Conservation (phyloP, 1,140 invertebrate genomes). For the Brachionus angularis region DNA sequence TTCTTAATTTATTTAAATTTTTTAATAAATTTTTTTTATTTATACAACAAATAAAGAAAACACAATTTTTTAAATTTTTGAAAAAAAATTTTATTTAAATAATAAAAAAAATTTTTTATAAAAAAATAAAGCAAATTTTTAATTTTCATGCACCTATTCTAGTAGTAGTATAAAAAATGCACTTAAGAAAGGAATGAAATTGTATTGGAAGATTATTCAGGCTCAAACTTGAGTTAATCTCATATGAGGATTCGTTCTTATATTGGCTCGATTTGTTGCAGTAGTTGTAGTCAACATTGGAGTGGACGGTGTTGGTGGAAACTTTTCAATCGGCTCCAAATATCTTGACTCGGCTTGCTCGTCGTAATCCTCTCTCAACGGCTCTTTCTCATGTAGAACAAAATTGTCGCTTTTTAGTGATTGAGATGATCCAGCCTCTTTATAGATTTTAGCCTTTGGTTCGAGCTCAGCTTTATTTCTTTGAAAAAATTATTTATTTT, state of each 20-base stretch:
- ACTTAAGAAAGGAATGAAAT: not conserved
- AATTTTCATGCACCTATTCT: too few relatives aligned
- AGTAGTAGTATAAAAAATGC: not conserved
- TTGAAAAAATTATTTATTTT: not conserved
- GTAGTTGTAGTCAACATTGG: slow-evolving; percentile 13
- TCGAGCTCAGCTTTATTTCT: not conserved
- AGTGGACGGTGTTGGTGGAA: slow-evolving; percentile 26
- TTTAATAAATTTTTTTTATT: not conserved
- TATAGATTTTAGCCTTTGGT: slow-evolving; percentile 31
- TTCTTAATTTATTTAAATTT: not conserved
- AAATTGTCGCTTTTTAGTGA: not conserved
- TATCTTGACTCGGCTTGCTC: slow-evolving; percentile 4
- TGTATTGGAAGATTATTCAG: not conserved
- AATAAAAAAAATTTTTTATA: not conserved
- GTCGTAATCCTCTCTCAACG: not conserved
- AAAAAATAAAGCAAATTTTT: too few relatives aligned
- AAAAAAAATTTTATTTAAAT: not conserved
- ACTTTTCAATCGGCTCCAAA: slow-evolving; percentile 8
- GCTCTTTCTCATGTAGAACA: too few relatives aligned
- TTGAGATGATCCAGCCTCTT: not conserved
- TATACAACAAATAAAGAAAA: too few relatives aligned
- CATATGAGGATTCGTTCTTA: slow-evolving; percentile 39
- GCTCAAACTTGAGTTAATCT: slow-evolving; percentile 34
- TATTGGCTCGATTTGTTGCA: slow-evolving; percentile 17
- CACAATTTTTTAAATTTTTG: too few relatives aligned